Base-by-base conservation (phyloP, 2,797 vertebrate genomes). In the Anas georgica region DNA sequence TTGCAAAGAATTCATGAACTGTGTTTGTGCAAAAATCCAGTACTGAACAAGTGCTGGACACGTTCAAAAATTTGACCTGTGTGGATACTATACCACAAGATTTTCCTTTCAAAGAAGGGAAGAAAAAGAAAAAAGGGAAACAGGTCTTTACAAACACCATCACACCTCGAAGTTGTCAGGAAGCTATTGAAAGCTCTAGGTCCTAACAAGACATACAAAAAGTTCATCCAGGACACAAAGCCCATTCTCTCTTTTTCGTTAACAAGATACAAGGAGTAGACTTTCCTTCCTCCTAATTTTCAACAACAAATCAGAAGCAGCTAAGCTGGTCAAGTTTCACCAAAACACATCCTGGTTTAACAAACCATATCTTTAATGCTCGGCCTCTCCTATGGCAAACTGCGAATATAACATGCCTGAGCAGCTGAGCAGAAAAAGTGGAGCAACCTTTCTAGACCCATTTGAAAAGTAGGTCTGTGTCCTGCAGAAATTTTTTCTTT, bases 341-440 rank as follows among this genome's bases (percentile, higher is more conserved):
- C 22, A 10, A 70, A 52, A 60, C 15, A 64, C 2, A 1, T 66
- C n/a, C 35, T 54, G 56, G 31, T 58, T 3, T 22, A 15, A 39
- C n/a, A 37, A 22, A 28, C 12, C 20, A 46, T 83, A 60, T 37
- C 28, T 23, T 31, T 62, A 35, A 43, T 1, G 4, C 14, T 81
- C 8, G 10, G 12, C 50, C 50, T 81, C 35, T 31, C 8, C 5
- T 70, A 83, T 64, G n/a, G 41, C 18, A 73, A 37, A 14, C 43
- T 35, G 43, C 0, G 1, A n/a, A 28, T 0, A 0, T 6, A n/a
- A 43, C 21, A 11, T n/a, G 2, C 13, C 35, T 1, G 1, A 12
- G 21, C 33, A 79, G 60, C 29, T 22, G 7, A 64, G 10, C 1
- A 17, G 9, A 0, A 60, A 39, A 5, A 80, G 12, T 4, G 13